phyloP scores from a whole-genome alignment of 2,888 invertebrate genomes.

The Masnerella sp. region DNA sequence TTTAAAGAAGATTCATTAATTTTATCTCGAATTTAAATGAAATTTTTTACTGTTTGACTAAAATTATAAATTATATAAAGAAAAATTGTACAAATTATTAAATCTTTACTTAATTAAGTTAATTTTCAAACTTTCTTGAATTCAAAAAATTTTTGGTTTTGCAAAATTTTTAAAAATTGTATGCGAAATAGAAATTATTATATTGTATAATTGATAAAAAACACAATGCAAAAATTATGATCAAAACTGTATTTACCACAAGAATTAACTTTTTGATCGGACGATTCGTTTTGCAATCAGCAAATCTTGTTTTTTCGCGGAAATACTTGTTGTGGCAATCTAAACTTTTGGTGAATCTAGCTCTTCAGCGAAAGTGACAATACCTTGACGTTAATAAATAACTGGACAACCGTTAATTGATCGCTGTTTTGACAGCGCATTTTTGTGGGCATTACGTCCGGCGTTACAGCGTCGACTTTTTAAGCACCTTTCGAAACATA shows the following conservation, averaged over 20 bases:
- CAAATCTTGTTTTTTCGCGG: not conserved
- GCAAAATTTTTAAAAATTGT: too few relatives aligned
- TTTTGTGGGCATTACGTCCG: slow-evolving; percentile 10
- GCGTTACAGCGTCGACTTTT: slow-evolving; percentile 11
- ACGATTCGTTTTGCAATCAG: not conserved
- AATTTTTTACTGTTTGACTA: too few relatives aligned
- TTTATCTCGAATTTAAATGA: too few relatives aligned
- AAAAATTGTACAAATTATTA: too few relatives aligned
- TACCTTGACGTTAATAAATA: slow-evolving; percentile 9
- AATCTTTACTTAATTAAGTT: too few relatives aligned
- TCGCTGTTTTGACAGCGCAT: slow-evolving; percentile 18
- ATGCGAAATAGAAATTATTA: too few relatives aligned
- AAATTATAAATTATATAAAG: too few relatives aligned
- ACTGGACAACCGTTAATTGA: slow-evolving; percentile 11
- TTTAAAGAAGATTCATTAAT: too few relatives aligned
- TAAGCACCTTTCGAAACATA: slow-evolving; percentile 22
- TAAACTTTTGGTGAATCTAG: not conserved
- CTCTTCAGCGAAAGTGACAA: slow-evolving; percentile 21
- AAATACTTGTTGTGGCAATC: slow-evolving; percentile 6
- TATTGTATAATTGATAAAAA: too few relatives aligned
- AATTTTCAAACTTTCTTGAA: too few relatives aligned
- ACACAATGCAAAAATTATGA: too few relatives aligned
- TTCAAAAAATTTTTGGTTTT: too few relatives aligned
- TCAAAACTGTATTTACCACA: slow-evolving; percentile 36
- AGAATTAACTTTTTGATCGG: slow-evolving; percentile 4